Evolutionary conservation across 1,140 invertebrate species (phyloP).

Genomic region (Leptinotarsa texana): DNA sequence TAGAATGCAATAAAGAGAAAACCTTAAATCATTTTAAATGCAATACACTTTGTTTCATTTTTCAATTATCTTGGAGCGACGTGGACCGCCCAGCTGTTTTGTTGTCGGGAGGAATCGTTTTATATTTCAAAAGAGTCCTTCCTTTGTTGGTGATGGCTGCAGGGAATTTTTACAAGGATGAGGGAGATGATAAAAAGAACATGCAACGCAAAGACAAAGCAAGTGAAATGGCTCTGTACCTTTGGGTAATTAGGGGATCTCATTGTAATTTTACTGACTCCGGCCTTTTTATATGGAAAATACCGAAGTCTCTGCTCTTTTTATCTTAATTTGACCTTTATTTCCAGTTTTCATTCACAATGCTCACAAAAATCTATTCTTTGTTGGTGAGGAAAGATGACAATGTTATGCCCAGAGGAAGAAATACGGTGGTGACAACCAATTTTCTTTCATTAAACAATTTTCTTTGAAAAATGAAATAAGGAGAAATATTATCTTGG

Average conservation of each 20-base stretch:
- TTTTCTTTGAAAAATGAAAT: too few relatives aligned
- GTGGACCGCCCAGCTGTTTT: constrained; percentile 12
- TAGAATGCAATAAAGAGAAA: constrained; percentile 44
- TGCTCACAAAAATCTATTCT: not conserved
- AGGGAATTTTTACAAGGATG: constrained; percentile 28
- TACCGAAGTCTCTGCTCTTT: not conserved
- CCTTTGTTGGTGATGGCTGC: constrained; percentile 29
- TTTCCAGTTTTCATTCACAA: not conserved
- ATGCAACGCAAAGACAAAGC: constrained; percentile 35
- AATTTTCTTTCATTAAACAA: too few relatives aligned
- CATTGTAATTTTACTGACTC: constrained; percentile 1
- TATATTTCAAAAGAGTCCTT: constrained; percentile 28
- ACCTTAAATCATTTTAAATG: constrained; percentile 48
- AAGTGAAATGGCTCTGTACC: constrained; percentile 20
- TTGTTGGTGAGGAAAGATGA: too few relatives aligned
- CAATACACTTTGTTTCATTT: constrained; percentile 45
- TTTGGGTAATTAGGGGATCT: constrained; percentile 23
- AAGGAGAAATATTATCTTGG: too few relatives aligned
- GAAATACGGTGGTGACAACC: too few relatives aligned
- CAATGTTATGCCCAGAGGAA: too few relatives aligned
- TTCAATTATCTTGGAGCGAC: constrained; percentile 42
- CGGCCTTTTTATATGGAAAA: not conserved
- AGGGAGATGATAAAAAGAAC: constrained; percentile 31
- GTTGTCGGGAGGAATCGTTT: constrained; percentile 21
- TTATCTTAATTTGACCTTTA: not conserved